phyloP scores from a whole-genome alignment of 2,797 vertebrate species.

The Sebastes taczanowskii region DNA sequence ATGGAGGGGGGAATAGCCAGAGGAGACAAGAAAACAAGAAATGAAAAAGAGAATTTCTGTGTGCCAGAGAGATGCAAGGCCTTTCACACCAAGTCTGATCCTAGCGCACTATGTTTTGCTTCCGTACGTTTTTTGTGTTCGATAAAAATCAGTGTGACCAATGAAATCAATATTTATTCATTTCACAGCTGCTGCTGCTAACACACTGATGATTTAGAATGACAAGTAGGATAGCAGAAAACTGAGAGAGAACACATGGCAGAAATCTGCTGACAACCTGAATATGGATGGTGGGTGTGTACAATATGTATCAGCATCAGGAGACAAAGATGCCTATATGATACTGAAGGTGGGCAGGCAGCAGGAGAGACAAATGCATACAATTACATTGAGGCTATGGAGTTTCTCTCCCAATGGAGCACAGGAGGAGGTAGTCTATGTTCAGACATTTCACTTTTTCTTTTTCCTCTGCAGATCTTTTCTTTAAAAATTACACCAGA shows the following conservation, averaged over 20 bases:
- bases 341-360: not conserved
- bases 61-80: not conserved
- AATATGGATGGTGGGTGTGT: not conserved
- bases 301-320: not conserved
- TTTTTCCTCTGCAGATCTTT: not conserved
- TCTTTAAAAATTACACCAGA: not conserved
- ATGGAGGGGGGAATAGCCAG: conserved; percentile 13
- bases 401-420: not conserved
- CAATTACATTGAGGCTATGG: not conserved
- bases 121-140: not conserved
- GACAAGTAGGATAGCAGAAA: not conserved
- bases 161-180: not conserved
- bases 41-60: conserved; percentile 25
- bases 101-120: not conserved
- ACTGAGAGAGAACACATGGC: not conserved
- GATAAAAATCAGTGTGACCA: conserved; percentile 1
- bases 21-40: conserved; percentile 14
- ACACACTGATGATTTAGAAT: not conserved
- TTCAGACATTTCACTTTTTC: not conserved
- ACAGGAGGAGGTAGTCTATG: not conserved
- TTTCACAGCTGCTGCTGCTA: not conserved
- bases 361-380: not conserved
- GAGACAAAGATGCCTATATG: not conserved
- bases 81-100: not conserved
- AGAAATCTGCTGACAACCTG: not conserved